Evolutionary conservation across 2,888 invertebrate genomes (phyloP).

Genomic region (Eulithis prunata): DNA sequence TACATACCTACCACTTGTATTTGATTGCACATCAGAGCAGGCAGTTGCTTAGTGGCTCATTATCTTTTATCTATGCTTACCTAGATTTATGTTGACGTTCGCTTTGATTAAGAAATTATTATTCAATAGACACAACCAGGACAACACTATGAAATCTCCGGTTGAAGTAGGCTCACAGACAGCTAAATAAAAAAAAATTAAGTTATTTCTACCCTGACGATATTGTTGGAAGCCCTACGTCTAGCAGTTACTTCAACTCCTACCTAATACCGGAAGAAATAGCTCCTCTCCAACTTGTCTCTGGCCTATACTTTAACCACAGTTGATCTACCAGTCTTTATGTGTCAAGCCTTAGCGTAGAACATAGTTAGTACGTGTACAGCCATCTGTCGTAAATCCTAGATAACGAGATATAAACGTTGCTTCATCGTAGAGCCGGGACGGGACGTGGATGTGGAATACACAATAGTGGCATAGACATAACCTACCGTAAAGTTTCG

Average conservation of each 20-base stretch:
- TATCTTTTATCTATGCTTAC: too few relatives aligned
- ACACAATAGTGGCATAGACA: slow-evolving; percentile 12
- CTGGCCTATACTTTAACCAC: slow-evolving; percentile 6
- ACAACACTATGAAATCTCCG: too few relatives aligned
- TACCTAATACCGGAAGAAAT: slow-evolving; percentile 17
- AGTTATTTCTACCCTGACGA: too few relatives aligned
- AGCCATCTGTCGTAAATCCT: slow-evolving; percentile 35
- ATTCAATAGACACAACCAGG: too few relatives aligned
- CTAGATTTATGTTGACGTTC: too few relatives aligned
- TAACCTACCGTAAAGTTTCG: slow-evolving; percentile 13
- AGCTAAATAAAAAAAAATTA: too few relatives aligned
- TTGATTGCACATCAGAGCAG: too few relatives aligned
- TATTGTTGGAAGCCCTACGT: background rate
- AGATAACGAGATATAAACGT: slow-evolving; percentile 33
- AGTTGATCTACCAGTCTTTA: slow-evolving; percentile 12
- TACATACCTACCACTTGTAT: too few relatives aligned
- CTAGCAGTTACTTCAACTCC: background rate
- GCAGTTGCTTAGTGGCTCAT: too few relatives aligned
- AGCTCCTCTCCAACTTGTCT: slow-evolving; percentile 14
- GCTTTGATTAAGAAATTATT: too few relatives aligned
- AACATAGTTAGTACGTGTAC: slow-evolving; percentile 10
- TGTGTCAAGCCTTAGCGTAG: background rate
- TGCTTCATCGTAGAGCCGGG: slow-evolving; percentile 26
- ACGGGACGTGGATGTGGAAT: slow-evolving; percentile 1
- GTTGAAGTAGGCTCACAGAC: too few relatives aligned